phyloP scores from a whole-genome alignment of 1,140 invertebrate species.

The Ceratina japonica region DNA sequence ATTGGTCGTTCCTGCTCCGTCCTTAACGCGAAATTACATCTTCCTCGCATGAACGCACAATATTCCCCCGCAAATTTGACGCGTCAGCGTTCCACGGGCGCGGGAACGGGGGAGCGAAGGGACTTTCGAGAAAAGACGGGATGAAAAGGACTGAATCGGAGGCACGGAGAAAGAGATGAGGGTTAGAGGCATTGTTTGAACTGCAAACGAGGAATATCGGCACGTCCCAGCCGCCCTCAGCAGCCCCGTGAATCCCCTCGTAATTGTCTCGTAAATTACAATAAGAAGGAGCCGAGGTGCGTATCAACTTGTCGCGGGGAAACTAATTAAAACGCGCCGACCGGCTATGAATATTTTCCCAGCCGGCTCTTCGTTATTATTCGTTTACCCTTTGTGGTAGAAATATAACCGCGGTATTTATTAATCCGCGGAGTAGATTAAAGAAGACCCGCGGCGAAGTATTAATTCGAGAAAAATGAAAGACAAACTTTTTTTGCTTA shows the following conservation, averaged over 20 bases:
- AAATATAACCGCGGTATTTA: constrained; percentile 1
- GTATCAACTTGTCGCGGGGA: constrained; percentile 6
- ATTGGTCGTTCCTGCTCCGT: not conserved
- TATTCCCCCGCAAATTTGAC: constrained; percentile 22
- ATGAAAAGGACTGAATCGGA: constrained; percentile 27
- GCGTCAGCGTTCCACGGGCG: constrained; percentile 34
- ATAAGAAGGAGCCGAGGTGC: constrained; percentile 5
- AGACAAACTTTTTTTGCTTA: not conserved
- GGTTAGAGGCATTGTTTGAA: constrained; percentile 47
- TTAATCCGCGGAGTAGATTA: not conserved
- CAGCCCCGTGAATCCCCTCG: not conserved
- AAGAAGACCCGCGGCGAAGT: not conserved
- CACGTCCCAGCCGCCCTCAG: constrained; percentile 5
- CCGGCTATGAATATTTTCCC: not conserved
- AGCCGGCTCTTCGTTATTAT: not conserved
- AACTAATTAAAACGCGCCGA: constrained; percentile 25
- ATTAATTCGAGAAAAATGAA: not conserved
- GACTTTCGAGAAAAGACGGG: constrained; percentile 32
- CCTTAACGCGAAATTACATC: constrained; percentile 32
- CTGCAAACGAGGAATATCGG: constrained; percentile 52
- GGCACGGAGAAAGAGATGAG: constrained; percentile 20
- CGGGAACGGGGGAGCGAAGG: not conserved
- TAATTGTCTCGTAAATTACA: constrained; percentile 32
- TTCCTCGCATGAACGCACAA: constrained; percentile 41
- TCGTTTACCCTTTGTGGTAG: not conserved